Conservation (phyloP, 2,888 invertebrate species). For the Beris morrisii region DNA sequence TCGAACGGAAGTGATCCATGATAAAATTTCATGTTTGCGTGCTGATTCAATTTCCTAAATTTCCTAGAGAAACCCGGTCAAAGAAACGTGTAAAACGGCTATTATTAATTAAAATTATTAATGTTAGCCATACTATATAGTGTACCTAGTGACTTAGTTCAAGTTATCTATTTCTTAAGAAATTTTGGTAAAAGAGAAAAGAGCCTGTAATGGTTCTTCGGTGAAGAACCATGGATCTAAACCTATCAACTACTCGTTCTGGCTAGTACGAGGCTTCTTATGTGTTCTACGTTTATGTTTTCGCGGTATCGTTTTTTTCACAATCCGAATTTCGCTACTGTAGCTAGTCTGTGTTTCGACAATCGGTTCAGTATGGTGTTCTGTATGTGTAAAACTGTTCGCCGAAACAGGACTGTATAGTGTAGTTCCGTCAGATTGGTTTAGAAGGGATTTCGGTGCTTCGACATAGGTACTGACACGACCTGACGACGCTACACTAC, state of each 20-base stretch:
- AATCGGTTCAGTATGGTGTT: constrained; percentile 39
- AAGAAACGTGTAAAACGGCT: too few species aligned
- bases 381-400: constrained; percentile 2
- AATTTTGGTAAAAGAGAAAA: constrained; percentile 17
- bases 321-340: constrained; percentile 51
- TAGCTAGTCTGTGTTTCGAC: constrained; percentile 48
- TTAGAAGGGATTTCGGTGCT: constrained; percentile 42
- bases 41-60: constrained; percentile 6
- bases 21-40: neutral
- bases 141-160: constrained; percentile 28
- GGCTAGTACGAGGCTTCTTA: neutral
- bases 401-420: constrained; percentile 24
- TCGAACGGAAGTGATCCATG: too few species aligned
- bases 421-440: constrained; percentile 21
- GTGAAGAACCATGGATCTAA: neutral
- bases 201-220: neutral
- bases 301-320: constrained; percentile 38
- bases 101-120: too few species aligned
- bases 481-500: constrained; percentile 49
- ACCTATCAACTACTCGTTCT: neutral
- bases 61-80: too few species aligned
- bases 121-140: neutral
- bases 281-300: constrained; percentile 22
- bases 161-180: neutral
- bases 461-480: constrained; percentile 47